Evolutionary conservation across 1,140 invertebrate genomes (phyloP), one percentile per base, ranked within the genome.

Genomic region (Scaptomyza pallida): DNA sequence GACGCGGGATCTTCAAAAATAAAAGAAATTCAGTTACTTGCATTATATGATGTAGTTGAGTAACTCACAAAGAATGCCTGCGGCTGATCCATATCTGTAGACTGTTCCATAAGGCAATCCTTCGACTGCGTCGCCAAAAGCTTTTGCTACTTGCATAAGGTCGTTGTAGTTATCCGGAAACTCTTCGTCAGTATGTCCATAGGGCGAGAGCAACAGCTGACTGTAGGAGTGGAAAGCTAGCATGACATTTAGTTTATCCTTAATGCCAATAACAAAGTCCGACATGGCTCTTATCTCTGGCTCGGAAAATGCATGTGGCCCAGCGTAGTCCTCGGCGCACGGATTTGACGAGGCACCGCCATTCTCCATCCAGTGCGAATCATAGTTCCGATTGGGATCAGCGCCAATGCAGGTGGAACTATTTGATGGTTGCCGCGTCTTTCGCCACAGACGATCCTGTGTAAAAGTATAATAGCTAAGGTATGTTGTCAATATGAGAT

Each of bases 221-320:
- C 92, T 80, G 40, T 92, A 93, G 0, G 92, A 93, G 76, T 93
- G 93, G 41, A 94, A 92, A 2, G 93, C 92, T 12, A 95, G 59
- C 72, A 94, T 93, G 4, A 94, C 64, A 16, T 93, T 92, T 0
- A 93, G 75, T 5, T 91, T 86, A 10, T 89, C 60, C 10, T 86
- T 91, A 17, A 94, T 92, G 2, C 90, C 73, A 23, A 90, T 72
- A 1, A 95, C 88, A 51, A 92, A 94, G 10, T 94, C 89, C 0
- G 93, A 92, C 5, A 96, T 89, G 3, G 94, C 92, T 33, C 90
- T 91, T 0, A 94, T 94, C 91, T 98, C 97, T 0, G 93, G 92
- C 91, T 97, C 97, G 0, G 96, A 97, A 71, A 96, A 97, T 0
- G 95, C 90, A n/a, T 92, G 89, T 0, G 92, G 90, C 0, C 97